Conservation (phyloP, 2,888 invertebrate genomes). For the Nomada ferruginata region DNA sequence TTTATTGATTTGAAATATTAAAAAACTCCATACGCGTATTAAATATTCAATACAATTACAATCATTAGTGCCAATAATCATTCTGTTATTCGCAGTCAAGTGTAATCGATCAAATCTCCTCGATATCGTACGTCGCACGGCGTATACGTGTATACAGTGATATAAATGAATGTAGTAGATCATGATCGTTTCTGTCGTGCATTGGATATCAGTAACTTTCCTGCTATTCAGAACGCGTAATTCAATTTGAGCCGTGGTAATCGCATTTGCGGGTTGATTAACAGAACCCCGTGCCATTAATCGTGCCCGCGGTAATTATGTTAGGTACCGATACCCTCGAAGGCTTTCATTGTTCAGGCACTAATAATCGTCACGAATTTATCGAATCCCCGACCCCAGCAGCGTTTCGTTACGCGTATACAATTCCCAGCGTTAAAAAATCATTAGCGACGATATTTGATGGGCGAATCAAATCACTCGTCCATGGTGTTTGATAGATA, state of each 20-base stretch:
- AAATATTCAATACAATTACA: background rate
- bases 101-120: background rate
- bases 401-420: conserved; percentile 8
- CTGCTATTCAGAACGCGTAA: conserved; percentile 51
- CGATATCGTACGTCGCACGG: background rate
- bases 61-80: too few relatives aligned
- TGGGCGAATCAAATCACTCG: background rate
- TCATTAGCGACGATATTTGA: conserved; percentile 3
- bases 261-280: conserved; percentile 58
- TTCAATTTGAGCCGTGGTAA: conserved; percentile 52
- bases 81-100: background rate
- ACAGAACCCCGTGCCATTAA: conserved; percentile 52
- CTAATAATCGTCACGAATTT: conserved; percentile 51
- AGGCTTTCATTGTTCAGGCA: conserved; percentile 34
- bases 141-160: background rate
- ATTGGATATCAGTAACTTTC: conserved; percentile 32
- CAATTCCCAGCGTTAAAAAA: conserved; percentile 3
- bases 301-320: conserved; percentile 51
- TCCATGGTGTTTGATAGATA: background rate
- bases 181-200: conserved; percentile 34
- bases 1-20: too few relatives aligned
- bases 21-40: background rate
- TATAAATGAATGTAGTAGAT: background rate
- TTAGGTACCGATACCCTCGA: conserved; percentile 50
- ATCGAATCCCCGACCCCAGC: conserved; percentile 15